Evolutionary conservation across 2,888 invertebrate species (phyloP).

Genomic region (Anthophora plumipes): DNA sequence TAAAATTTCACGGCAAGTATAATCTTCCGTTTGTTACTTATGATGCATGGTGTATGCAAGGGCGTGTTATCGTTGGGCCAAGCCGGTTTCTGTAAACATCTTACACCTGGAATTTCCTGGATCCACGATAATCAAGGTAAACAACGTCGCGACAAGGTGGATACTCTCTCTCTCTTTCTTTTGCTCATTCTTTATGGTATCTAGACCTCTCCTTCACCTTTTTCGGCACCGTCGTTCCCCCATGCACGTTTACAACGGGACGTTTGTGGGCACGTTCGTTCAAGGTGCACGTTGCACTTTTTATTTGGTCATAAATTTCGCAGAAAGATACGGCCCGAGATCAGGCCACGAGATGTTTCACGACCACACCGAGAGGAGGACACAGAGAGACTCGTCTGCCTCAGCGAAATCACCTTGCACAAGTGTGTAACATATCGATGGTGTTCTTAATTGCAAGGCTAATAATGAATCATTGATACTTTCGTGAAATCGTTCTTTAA

Average conservation of each 20-base stretch:
- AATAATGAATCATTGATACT: no score
- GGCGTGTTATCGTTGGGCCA: constrained; percentile 52
- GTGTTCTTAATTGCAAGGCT: no score
- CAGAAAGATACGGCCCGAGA: constrained; percentile 43
- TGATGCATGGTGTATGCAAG: constrained; percentile 12
- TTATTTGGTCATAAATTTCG: constrained; percentile 55
- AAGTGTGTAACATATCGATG: no score
- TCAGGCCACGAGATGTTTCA: constrained; percentile 15
- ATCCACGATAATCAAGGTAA: constrained; percentile 70
- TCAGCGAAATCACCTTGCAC: background rate
- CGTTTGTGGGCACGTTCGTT: constrained; percentile 34
- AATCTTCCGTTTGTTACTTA: constrained; percentile 19
- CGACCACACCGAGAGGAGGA: background rate
- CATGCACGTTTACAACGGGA: constrained; percentile 7
- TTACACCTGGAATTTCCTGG: constrained; percentile 53
- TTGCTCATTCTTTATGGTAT: constrained; percentile 34
- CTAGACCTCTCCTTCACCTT: constrained; percentile 9
- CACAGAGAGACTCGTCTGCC: background rate
- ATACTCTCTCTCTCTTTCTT: background rate
- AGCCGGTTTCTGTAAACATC: constrained; percentile 62
- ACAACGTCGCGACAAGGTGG: constrained; percentile 66
- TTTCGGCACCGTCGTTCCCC: constrained; percentile 6
- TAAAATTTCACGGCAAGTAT: constrained; percentile 42
- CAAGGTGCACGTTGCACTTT: constrained; percentile 46
- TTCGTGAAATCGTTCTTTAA: no score